Evolutionary conservation across 2,888 invertebrate species (phyloP).

Genomic region (Sycophila texana): DNA sequence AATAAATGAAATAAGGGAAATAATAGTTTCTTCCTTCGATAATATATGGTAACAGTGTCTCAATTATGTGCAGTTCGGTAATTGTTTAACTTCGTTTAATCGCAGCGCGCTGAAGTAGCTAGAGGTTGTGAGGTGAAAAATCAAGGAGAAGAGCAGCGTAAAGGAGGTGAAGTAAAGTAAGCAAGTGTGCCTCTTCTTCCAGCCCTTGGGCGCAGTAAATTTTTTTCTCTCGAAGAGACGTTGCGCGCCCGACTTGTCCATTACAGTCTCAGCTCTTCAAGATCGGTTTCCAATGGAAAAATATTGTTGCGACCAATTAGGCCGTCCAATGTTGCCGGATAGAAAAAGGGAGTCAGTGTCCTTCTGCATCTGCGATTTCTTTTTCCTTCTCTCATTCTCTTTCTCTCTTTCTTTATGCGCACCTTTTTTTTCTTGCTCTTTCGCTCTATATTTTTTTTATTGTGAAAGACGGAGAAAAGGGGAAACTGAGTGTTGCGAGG

Average conservation of each 20-base stretch:
- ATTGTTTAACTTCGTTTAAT: slow-evolving; percentile 33
- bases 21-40: no score
- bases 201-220: slow-evolving; percentile 34
- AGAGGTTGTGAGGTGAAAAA: slow-evolving; percentile 19
- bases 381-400: no score
- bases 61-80: slow-evolving; percentile 4
- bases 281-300: slow-evolving; percentile 61
- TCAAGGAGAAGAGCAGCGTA: not conserved
- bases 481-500: not conserved
- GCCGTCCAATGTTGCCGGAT: not conserved
- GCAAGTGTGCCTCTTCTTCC: not conserved
- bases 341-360: not conserved
- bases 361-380: slow-evolving; percentile 7
- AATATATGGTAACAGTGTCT: slow-evolving; percentile 5
- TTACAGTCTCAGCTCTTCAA: slow-evolving; percentile 2
- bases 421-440: not conserved
- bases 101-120: not conserved
- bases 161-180: not conserved
- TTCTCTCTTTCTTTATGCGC: not conserved
- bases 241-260: slow-evolving; percentile 16
- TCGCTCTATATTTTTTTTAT: not conserved
- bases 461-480: not conserved
- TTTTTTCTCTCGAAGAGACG: slow-evolving; percentile 44
- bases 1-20: not conserved
- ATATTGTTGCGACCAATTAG: slow-evolving; percentile 62